phyloP scores from a whole-genome alignment of 2,113 vertebrate genomes.

The Cavia aperea region DNA sequence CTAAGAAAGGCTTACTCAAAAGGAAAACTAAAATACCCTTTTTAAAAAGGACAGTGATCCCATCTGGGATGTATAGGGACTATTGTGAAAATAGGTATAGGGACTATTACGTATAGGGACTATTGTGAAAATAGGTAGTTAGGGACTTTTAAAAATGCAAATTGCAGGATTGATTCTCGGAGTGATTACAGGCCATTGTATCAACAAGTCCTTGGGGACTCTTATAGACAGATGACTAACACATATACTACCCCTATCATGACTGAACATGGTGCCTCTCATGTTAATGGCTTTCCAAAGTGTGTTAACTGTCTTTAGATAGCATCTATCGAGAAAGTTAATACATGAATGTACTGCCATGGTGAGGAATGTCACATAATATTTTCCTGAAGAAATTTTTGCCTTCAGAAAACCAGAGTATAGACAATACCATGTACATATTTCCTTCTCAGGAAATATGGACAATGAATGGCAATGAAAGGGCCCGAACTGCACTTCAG shows the following conservation, averaged over 20 bases:
- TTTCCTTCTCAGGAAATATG: conserved; percentile 27
- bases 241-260: conserved; percentile 31
- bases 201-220: conserved; percentile 69
- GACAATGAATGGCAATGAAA: conserved; percentile 14
- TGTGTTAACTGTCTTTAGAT: conserved; percentile 41
- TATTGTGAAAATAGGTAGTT: conserved; percentile 48
- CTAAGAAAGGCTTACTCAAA: neutral
- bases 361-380: conserved; percentile 15
- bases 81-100: conserved; percentile 50
- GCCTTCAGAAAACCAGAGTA: conserved; percentile 39
- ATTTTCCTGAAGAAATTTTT: conserved; percentile 49
- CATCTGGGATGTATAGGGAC: conserved; percentile 16
- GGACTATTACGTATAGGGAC: conserved; percentile 51
- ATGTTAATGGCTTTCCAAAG: conserved; percentile 34
- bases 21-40: conserved; percentile 29
- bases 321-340: conserved; percentile 52
- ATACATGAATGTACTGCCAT: conserved; percentile 20
- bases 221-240: conserved; percentile 55
- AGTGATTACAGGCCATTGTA: conserved; percentile 68
- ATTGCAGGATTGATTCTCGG: conserved; percentile 59
- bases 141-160: conserved; percentile 69
- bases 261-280: neutral
- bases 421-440: conserved; percentile 25
- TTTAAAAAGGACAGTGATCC: conserved; percentile 52
- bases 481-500: neutral